phyloP scores from a whole-genome alignment of 1,140 invertebrate species.

The Listronotus oregonensis region DNA sequence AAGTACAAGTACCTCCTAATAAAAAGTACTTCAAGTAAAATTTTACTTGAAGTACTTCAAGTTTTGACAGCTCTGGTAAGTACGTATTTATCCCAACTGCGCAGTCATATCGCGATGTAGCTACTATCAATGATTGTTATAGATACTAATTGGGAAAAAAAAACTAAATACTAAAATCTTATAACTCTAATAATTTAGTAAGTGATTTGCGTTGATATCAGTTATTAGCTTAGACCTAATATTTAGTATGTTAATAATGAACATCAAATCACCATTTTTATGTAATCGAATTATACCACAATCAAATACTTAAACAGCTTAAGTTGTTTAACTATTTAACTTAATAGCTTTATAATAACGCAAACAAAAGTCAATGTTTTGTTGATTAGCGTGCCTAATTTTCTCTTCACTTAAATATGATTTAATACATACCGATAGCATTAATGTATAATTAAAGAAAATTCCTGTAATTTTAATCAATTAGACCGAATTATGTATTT shows the following conservation, averaged over 20 bases:
- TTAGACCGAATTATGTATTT: conserved; percentile 29
- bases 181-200: conserved; percentile 6
- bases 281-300: conserved; percentile 6
- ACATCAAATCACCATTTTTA: conserved; percentile 9
- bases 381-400: conserved; percentile 49
- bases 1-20: too few relatives aligned
- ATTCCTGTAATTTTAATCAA: conserved; percentile 46
- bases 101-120: too few relatives aligned
- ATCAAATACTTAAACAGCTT: conserved; percentile 18
- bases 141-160: too few relatives aligned
- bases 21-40: too few relatives aligned
- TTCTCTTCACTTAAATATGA: conserved; percentile 46
- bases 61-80: too few relatives aligned
- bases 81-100: too few relatives aligned
- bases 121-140: too few relatives aligned
- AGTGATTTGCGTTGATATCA: conserved; percentile 22
- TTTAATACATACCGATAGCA: conserved; percentile 48
- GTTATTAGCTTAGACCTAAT: conserved; percentile 4
- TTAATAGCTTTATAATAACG: conserved; percentile 49
- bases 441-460: conserved; percentile 51
- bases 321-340: conserved; percentile 34
- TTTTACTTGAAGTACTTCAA: too few relatives aligned
- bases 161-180: not conserved
- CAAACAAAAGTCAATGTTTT: conserved; percentile 49
- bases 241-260: conserved; percentile 11